Base-by-base conservation (phyloP, 1,140 invertebrate genomes). In the Leucophenga varia region DNA sequence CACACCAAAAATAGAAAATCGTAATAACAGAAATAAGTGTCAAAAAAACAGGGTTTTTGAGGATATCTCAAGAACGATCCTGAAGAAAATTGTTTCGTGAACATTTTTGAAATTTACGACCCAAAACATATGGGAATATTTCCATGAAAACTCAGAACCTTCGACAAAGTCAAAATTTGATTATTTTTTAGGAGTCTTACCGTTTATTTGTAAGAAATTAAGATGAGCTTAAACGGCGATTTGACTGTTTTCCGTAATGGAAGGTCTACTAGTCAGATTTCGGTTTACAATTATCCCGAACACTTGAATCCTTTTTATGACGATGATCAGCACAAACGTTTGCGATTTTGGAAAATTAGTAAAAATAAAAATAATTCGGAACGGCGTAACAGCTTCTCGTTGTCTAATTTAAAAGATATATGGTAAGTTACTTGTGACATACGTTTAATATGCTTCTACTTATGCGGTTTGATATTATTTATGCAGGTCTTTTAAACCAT, bases 221-320 rank as follows among this genome's bases (percentile, higher is more conserved):
- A 42, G 16, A 51, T 35, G 39, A 64, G 53, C 30, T 20, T 49
- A 36, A 58, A 55, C 21, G 55, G 43, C 49, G 47, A 47, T 13
- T 14, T 43, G 13, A 41, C 32, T 19, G 55, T 58, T 18, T 45
- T 54, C 31, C 51, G 57, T 30, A 55, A 59, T 36, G 61, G 61
- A 30, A 52, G 71, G 17, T 64, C 58, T 16, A 59, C 59, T 34
- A 74, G 71, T 61, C 57, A 61, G 49, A 56, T 69, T 43, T 81
- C 79, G 35, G 80, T 85, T 54, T 79, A 85, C 69, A 80, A 86
- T 68, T 87, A 87, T 72, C 85, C 85, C 14, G 85, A 86, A 61
- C 84, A 86, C 63, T 74, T 87, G 30, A 86, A 87, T 75, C 85
- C 85, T 3, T 87, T 87, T 71, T 79, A 80, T 49, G 85, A 87